Percentiles rank a stretch among this genome's conserved stretches.
Evolutionary conservation across 2,797 vertebrate genomes (phyloP).

Genomic region (Enteromius treurensis): DNA sequence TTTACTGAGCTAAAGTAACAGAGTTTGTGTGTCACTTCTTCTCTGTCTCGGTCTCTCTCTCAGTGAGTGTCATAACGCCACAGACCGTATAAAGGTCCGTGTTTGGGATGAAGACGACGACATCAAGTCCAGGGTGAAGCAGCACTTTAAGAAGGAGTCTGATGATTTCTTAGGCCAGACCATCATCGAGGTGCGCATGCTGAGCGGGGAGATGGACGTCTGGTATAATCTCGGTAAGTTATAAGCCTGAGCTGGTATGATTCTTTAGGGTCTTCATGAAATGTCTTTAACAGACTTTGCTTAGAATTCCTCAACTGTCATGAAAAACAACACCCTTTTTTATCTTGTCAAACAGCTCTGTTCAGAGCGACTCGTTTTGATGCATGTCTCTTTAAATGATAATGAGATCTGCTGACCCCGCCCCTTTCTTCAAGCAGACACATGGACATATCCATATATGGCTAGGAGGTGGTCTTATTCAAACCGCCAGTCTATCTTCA

Average conservation of each 20-base stretch:
- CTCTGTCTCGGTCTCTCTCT: slow-evolving; percentile 46
- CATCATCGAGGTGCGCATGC: slow-evolving; percentile 96
- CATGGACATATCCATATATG: neutral
- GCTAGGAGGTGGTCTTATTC: neutral
- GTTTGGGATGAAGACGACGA: slow-evolving; percentile 99
- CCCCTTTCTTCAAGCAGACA: neutral
- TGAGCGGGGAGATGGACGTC: slow-evolving; percentile 98
- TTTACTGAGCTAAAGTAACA: neutral
- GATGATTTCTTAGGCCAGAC: slow-evolving; percentile 98
- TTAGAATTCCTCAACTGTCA: neutral
- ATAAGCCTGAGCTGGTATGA: neutral
- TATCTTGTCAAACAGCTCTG: neutral
- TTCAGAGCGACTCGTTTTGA: neutral
- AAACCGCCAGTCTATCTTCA: neutral
- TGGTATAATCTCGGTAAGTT: slow-evolving; percentile 95
- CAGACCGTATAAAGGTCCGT: slow-evolving; percentile 96
- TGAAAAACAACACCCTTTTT: neutral
- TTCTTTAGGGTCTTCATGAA: neutral
- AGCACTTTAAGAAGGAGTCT: slow-evolving; percentile 96
- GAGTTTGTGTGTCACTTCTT: neutral
- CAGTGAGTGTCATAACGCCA: slow-evolving; percentile 97
- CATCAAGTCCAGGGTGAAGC: slow-evolving; percentile 97
- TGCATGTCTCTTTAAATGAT: neutral
- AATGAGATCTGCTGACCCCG: neutral
- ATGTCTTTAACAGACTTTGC: neutral